These are phyloP conservation scores for Liasis olivaceus DNA, from an alignment of 2,797 vertebrate genomes.

Conservation along the genomic window DNA sequence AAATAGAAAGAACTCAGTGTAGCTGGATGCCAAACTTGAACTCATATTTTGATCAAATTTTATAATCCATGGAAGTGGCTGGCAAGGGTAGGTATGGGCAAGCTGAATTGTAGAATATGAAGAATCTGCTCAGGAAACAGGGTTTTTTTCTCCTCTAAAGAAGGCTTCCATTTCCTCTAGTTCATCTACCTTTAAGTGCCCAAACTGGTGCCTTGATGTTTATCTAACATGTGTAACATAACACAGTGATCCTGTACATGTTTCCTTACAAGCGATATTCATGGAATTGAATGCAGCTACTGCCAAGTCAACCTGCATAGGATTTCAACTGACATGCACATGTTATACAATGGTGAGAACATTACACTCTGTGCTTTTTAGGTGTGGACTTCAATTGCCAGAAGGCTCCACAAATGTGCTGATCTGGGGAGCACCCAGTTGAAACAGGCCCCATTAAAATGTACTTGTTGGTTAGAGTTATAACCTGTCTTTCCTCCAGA, in stretches of 20 bases:
- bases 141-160: background rate
- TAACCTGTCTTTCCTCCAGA: no score
- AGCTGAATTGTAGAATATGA: background rate
- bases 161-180: background rate
- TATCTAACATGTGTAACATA: background rate
- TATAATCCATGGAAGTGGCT: background rate
- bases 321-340: background rate
- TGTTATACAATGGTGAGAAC: background rate
- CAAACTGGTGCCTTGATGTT: background rate
- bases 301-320: background rate
- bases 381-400: no score
- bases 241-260: background rate
- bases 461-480: no score
- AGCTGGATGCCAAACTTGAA: background rate
- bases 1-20: background rate
- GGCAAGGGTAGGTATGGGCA: background rate
- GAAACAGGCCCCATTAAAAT: no score
- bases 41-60: conserved; percentile 6
- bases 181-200: background rate
- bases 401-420: background rate
- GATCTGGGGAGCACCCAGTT: no score
- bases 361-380: background rate
- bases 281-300: background rate
- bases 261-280: background rate
- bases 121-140: background rate